Evolutionary conservation across 1,140 invertebrate species (phyloP).

Genomic region (Drosophila saltans): DNA sequence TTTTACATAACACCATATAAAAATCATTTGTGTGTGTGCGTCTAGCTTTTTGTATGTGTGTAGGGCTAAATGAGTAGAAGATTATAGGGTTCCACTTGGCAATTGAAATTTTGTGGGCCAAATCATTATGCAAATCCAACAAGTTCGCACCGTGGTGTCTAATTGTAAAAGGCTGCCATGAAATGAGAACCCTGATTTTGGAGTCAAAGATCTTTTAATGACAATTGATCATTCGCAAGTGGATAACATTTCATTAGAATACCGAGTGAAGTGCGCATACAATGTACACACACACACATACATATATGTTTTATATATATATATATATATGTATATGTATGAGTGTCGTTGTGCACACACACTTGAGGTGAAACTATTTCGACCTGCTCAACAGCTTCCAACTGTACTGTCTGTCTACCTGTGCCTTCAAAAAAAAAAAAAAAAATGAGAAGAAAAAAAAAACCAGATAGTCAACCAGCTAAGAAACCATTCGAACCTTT

Average conservation of each 20-base stretch:
- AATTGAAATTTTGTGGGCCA: conserved; percentile 9
- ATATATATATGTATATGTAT: conserved; percentile 35
- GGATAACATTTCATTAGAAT: conserved; percentile 83
- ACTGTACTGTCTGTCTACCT: conserved; percentile 56
- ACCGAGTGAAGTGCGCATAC: conserved; percentile 62
- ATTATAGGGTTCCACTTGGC: conserved; percentile 2
- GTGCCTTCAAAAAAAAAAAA: conserved; percentile 42
- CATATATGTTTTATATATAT: conserved; percentile 18
- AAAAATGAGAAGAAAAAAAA: conserved; percentile 21
- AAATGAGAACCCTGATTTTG: conserved; percentile 59
- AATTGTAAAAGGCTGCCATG: conserved; percentile 42
- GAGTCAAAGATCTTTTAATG: conserved; percentile 83
- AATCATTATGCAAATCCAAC: conserved; percentile 16
- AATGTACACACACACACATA: background rate
- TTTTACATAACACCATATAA: background rate
- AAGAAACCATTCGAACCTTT: conserved; percentile 67
- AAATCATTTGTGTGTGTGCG: background rate
- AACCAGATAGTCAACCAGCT: conserved; percentile 67
- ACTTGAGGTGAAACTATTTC: conserved; percentile 81
- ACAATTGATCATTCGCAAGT: conserved; percentile 82
- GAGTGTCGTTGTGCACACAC: conserved; percentile 69
- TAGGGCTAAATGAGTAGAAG: conserved; percentile 1
- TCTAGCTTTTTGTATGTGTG: background rate
- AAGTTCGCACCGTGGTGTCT: conserved; percentile 21
- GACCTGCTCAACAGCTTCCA: conserved; percentile 80